Evolutionary conservation across 2,888 invertebrate genomes (phyloP).

Genomic region (Hetaerina titia): DNA sequence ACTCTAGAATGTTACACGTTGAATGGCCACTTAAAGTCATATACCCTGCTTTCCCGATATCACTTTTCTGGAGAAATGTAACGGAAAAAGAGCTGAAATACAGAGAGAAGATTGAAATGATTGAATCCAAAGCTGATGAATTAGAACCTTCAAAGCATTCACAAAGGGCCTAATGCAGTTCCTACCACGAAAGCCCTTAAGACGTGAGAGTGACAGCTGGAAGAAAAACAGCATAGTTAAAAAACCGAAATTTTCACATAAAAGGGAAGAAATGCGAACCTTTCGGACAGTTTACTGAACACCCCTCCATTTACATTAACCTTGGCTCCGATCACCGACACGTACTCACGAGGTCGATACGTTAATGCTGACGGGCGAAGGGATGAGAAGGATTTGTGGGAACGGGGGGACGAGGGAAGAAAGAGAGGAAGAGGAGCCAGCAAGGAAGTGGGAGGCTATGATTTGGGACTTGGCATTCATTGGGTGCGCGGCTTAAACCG

Average conservation of each 20-base stretch:
- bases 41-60: no score
- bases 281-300: not conserved
- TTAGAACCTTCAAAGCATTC: no score
- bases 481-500: not conserved
- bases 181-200: no score
- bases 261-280: not conserved
- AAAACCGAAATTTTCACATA: not conserved
- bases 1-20: no score
- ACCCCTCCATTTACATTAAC: not conserved
- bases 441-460: not conserved
- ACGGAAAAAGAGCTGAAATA: no score
- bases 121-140: no score
- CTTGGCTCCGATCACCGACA: not conserved
- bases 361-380: not conserved
- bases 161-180: no score
- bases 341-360: not conserved
- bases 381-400: not conserved
- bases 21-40: no score
- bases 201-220: no score
- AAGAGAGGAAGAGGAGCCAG: not conserved
- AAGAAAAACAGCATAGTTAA: not conserved
- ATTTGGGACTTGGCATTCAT: conserved; percentile 42
- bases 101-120: no score
- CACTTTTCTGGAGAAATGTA: no score
- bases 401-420: no score